Conservation (phyloP, 2,888 invertebrate genomes). For the Synergus laeviventris region DNA sequence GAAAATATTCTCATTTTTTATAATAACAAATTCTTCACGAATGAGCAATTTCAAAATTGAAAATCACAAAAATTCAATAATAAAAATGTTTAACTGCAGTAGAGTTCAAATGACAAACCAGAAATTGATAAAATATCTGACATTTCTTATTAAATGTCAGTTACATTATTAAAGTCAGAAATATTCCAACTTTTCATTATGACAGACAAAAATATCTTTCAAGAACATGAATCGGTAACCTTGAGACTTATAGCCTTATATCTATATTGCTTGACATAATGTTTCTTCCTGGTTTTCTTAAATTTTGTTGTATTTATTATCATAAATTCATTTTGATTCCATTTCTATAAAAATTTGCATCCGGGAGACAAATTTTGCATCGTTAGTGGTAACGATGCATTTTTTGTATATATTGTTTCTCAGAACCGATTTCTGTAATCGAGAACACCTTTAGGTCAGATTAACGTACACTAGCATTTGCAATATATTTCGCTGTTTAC, state of each 20-base stretch:
- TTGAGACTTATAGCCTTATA: background rate
- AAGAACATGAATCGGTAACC: background rate
- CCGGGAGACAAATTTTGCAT: conserved; percentile 15
- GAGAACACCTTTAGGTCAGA: conserved; percentile 32
- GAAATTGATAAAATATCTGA: background rate
- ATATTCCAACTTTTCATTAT: background rate
- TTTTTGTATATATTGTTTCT: conserved; percentile 19
- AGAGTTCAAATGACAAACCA: too few species aligned
- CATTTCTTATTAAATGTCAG: too few species aligned
- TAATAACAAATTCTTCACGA: background rate
- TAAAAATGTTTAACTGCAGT: too few species aligned
- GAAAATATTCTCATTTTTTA: too few species aligned
- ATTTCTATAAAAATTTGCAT: conserved; percentile 17
- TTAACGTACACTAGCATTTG: conserved; percentile 14
- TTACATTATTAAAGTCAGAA: background rate
- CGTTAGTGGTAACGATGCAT: conserved; percentile 19
- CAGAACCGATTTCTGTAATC: conserved; percentile 33
- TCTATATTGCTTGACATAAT: background rate
- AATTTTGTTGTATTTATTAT: background rate
- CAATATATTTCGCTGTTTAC: conserved; percentile 21
- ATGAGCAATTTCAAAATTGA: background rate
- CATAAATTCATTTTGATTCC: background rate
- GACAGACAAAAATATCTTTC: background rate
- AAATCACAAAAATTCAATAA: too few species aligned
- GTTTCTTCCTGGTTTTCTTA: background rate